Base-by-base conservation (phyloP, 2,113 vertebrate genomes). In the Ammodytes marinus region DNA sequence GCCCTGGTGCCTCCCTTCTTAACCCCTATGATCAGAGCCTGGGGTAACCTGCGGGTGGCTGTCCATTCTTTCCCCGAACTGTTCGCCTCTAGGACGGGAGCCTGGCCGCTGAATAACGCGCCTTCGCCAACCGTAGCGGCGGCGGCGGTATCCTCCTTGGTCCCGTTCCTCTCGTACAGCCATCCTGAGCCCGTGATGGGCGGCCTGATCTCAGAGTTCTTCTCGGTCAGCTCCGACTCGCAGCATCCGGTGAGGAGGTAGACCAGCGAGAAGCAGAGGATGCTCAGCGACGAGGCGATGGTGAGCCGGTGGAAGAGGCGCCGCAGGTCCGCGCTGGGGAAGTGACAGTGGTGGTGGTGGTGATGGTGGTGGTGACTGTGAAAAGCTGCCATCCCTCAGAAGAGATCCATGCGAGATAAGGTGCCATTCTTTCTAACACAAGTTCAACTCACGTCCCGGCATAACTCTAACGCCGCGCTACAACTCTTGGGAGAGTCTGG, bases 1-100 rank as follows among this genome's bases (percentile, higher is more conserved):
- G 95, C 95, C 49, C 95, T 77, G 43, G 95, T 96, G 50, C 95
- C 95, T 40, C 95, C 95, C 57, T 96, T 96, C 71, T 96, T 96
- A 15, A 96, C 95, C 57, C 94, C 95, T 15, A 96, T 94, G 63
- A 96, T 96, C 12, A 96, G 92, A 57, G 95, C 95, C 85, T 95
- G 95, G 14, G 95, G 95, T 10, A 96, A 74, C 74, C 94, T 89
- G 52, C 95, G 92, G 0, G 80, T 81, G 17, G 95, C 95, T 4
- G 92, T 95, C 95, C 95, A 95, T 39, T 95, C 95, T n/a, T 87
- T 95, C 14, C 82, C 92, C 1, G 92, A 88, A 79, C 74, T 82
- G 71, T 92, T 93, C 3, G 45, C 45, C 69, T 93, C 93, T 79
- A 86, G 75, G 42, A 73, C 88, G 17, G 85, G 43, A 1, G 27